Evolutionary conservation across 2,888 invertebrate genomes (phyloP).

Genomic region (Thelaira solivaga): DNA sequence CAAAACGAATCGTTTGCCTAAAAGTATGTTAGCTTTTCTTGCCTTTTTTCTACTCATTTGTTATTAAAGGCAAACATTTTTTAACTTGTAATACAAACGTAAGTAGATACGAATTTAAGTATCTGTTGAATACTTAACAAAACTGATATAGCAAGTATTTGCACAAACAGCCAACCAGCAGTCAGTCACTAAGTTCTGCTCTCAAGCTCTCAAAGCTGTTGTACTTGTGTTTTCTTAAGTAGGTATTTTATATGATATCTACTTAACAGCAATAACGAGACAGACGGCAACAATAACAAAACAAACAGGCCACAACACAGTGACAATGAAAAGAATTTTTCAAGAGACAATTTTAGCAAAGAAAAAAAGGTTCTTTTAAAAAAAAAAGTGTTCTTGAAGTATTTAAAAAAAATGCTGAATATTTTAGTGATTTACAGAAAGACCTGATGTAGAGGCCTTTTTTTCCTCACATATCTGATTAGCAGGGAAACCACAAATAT

Average conservation of each 20-base stretch:
- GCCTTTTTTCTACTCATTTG: not conserved
- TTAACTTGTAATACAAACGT: constrained; percentile 13
- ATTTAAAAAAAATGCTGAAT: too few species aligned
- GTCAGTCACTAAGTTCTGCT: not conserved
- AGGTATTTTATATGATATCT: constrained; percentile 61
- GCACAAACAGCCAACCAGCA: not conserved
- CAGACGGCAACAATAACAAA: too few species aligned
- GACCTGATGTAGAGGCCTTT: too few species aligned
- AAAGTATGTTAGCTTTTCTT: constrained; percentile 43
- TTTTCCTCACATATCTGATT: too few species aligned
- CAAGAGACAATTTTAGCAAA: too few species aligned
- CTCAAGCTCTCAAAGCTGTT: not conserved
- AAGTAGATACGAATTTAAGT: constrained; percentile 25
- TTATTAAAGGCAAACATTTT: constrained; percentile 17
- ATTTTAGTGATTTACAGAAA: too few species aligned
- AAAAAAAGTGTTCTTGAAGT: too few species aligned
- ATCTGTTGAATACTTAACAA: constrained; percentile 56
- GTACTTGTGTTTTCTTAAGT: constrained; percentile 44
- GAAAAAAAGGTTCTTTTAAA: too few species aligned
- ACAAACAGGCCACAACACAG: constrained; percentile 11
- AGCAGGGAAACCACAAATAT: too few species aligned
- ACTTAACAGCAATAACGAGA: constrained; percentile 47
- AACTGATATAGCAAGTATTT: constrained; percentile 16
- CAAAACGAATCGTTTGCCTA: constrained; percentile 30
- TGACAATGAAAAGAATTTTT: not conserved